Evolutionary conservation across 2,888 invertebrate species (phyloP).

Genomic region (Melanostoma scalare): DNA sequence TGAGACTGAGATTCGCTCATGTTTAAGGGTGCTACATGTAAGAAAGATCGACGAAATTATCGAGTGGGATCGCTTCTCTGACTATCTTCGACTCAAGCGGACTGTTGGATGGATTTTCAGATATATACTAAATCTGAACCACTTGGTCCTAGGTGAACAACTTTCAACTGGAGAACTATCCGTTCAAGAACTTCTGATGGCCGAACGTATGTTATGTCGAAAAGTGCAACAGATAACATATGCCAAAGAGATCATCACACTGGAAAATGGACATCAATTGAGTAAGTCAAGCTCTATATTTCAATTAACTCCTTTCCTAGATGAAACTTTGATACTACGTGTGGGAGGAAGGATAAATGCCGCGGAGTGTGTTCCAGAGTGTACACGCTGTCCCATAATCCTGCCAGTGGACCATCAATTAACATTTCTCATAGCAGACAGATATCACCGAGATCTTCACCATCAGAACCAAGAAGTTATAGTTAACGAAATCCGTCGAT

Average conservation of each 20-base stretch:
- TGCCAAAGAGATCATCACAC: constrained; percentile 3
- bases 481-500: constrained; percentile 28
- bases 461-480: constrained; percentile 41
- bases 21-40: not conserved
- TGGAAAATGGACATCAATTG: not conserved
- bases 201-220: constrained; percentile 19
- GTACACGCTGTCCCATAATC: constrained; percentile 12
- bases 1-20: too few relatives aligned
- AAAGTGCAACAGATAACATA: constrained; percentile 25
- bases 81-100: constrained; percentile 7
- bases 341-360: not conserved
- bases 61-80: not conserved
- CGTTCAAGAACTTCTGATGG: not conserved
- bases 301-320: constrained; percentile 23
- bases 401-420: constrained; percentile 34
- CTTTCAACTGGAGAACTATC: constrained; percentile 12
- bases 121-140: too few relatives aligned
- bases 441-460: constrained; percentile 30
- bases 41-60: not conserved
- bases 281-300: constrained; percentile 6
- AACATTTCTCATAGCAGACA: constrained; percentile 1
- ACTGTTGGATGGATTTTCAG: too few relatives aligned
- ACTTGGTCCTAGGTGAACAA: too few relatives aligned
- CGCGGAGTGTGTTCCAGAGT: too few relatives aligned
- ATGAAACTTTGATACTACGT: constrained; percentile 33